Conservation (phyloP, 2,113 vertebrate species). For the Pituophis catenifer region DNA sequence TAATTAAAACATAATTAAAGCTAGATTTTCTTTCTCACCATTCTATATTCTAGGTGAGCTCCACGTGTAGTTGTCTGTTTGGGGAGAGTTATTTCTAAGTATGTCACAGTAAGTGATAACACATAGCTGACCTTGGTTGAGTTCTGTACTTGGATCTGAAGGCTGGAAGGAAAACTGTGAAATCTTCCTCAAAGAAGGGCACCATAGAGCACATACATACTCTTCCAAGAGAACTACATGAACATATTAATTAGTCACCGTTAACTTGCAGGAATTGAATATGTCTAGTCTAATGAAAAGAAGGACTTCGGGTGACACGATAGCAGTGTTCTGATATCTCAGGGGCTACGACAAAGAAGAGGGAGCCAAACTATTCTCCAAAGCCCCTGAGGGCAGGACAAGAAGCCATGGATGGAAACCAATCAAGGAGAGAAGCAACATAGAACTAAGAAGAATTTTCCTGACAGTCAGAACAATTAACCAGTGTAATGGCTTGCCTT, state of each 20-base stretch:
- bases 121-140: not conserved
- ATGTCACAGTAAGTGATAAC: not conserved
- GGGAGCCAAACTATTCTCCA: too few relatives aligned
- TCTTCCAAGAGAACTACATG: not conserved
- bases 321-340: too few relatives aligned
- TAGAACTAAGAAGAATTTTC: too few relatives aligned
- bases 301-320: too few relatives aligned
- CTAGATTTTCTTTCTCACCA: not conserved
- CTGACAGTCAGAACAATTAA: too few relatives aligned
- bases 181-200: not conserved
- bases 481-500: too few relatives aligned
- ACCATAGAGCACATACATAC: not conserved
- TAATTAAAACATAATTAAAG: not conserved
- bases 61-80: not conserved
- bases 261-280: not conserved
- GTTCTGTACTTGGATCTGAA: not conserved
- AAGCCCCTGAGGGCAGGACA: too few relatives aligned
- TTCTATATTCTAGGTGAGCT: not conserved
- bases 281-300: too few relatives aligned
- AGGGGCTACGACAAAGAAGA: too few relatives aligned
- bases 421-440: too few relatives aligned
- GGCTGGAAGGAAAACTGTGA: not conserved
- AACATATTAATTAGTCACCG: not conserved
- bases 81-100: not conserved
- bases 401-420: too few relatives aligned